Evolutionary conservation across 2,113 vertebrate species (phyloP), one percentile per base, ranked within the genome.

Genomic region (Zootoca vivipara): DNA sequence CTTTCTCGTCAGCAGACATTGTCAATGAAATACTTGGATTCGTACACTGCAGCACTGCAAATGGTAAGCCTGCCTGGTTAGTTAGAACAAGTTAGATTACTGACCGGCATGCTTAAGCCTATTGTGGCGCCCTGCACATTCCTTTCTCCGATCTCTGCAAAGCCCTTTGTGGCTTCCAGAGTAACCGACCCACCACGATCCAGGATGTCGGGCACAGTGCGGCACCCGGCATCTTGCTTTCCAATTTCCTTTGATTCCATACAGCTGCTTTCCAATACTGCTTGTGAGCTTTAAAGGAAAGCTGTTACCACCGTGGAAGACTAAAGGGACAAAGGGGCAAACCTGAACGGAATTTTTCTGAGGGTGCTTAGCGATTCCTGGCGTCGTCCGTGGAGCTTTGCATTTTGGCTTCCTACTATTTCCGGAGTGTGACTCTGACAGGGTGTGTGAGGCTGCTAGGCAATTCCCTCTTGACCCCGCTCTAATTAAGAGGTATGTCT

Each of bases 401-500:
- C 65, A 22, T 80, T 95, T 95, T 94, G 64, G 73, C 90, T 92
- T 94, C 92, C 91, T 92, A 81, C 78, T 93, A 33, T 95, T 93
- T 91, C 92, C 82, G 40, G 42, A 0, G 0, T 1, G 22, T 80
- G 72, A 85, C 89, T 88, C 77, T 89, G 89, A 84, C 16, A 4
- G 42, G 38, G 20, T 26, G 46, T 26, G 46, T 52, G 46, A 52
- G 46, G 46, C 95, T 0, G 33, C 56, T 0, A 20, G 89, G 87
- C 46, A 91, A 93, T 93, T 94, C 94, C 91, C 91, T 92, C 88
- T 85, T 90, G 93, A 95, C 92, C 89, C 82, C 24, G 0, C 89
- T 93, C 92, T 96, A 94, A 97, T 96, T 94, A 94, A 96, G 94
- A 95, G 85, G 86, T 88, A 93, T 96, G 94, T 93, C 86, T 91